phyloP scores from a whole-genome alignment of 2,888 invertebrate species.

The Macrosiphum euphorbiae region DNA sequence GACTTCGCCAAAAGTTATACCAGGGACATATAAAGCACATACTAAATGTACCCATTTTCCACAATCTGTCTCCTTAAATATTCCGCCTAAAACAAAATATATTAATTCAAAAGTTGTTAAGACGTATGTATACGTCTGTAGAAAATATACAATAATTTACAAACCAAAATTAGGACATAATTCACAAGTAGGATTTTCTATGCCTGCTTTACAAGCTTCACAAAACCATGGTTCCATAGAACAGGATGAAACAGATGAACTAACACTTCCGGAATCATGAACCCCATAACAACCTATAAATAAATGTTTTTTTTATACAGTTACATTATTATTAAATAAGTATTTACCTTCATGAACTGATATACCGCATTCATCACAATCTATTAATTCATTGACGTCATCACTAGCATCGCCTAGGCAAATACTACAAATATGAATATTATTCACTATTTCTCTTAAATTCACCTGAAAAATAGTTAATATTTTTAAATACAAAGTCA shows the following conservation, averaged over 20 bases:
- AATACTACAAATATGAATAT: constrained; percentile 89
- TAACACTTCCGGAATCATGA: constrained; percentile 88
- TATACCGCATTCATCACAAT: constrained; percentile 96
- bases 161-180: constrained; percentile 90
- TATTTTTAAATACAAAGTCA: neutral
- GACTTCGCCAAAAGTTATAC: constrained; percentile 96
- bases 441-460: constrained; percentile 68
- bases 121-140: neutral
- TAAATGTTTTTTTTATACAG: neutral
- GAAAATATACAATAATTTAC: neutral
- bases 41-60: constrained; percentile 99
- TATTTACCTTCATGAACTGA: constrained; percentile 91
- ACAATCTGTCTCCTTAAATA: constrained; percentile 96
- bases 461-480: constrained; percentile 60
- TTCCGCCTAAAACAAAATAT: constrained; percentile 76
- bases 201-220: constrained; percentile 95
- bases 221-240: constrained; percentile 99
- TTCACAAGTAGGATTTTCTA: constrained; percentile 91
- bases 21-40: constrained; percentile 97
- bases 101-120: neutral
- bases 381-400: constrained; percentile 95
- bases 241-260: constrained; percentile 93
- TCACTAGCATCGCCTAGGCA: constrained; percentile 94
- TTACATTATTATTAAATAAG: constrained; percentile 10
- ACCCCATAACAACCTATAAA: constrained; percentile 89